Conservation (phyloP, 2,113 vertebrate species). For the Passer domesticus region DNA sequence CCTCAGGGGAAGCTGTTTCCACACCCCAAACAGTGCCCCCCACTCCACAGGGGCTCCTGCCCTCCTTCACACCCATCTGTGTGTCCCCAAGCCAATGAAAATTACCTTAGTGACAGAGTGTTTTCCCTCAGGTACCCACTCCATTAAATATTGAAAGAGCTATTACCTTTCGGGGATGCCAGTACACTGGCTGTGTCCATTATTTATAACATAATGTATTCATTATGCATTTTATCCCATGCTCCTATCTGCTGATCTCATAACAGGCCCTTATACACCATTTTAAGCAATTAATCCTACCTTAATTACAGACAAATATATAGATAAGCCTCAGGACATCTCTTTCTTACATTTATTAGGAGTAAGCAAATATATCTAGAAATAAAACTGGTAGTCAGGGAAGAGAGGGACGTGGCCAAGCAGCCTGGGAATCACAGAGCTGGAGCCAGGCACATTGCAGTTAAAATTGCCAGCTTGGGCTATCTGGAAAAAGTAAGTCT, state of each 20-base stretch:
- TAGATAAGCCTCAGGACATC: not conserved
- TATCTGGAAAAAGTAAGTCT: rapidly evolving
- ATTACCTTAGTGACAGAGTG: not conserved
- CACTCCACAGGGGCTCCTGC: not conserved
- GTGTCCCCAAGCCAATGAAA: not conserved
- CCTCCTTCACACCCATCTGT: not conserved
- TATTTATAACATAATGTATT: conserved; percentile 47
- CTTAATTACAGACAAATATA: conserved; percentile 37
- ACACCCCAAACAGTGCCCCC: not conserved
- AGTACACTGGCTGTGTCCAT: conserved; percentile 23
- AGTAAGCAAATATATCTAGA: not conserved
- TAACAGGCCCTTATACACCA: conserved; percentile 17
- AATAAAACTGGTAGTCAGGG: not conserved
- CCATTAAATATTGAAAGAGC: conserved; percentile 60
- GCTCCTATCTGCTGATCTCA: conserved; percentile 24
- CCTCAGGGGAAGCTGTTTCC: not conserved
- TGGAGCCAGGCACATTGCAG: not conserved
- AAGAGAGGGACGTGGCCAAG: not conserved
- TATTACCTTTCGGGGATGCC: conserved; percentile 58
- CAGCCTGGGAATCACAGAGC: not conserved
- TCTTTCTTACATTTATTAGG: not conserved
- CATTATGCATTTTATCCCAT: not conserved
- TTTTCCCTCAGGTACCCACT: not conserved
- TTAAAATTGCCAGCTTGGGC: not conserved
- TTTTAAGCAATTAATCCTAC: conserved; percentile 31